These are phyloP conservation scores for Tubulanus polymorphus DNA, from an alignment of 2,888 invertebrate species.

Conservation along the genomic window DNA sequence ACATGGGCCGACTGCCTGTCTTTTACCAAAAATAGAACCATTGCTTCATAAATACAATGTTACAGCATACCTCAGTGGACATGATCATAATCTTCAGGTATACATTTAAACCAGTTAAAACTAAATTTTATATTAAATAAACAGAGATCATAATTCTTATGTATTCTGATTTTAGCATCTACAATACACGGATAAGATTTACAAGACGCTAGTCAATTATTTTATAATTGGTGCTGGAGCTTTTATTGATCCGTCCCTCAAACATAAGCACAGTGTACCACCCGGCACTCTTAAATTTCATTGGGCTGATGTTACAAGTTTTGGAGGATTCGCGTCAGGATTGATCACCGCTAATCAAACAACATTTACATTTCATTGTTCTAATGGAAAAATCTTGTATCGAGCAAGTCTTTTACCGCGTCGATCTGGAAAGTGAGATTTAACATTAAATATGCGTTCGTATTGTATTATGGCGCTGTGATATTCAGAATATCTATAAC, in stretches of 20 bases:
- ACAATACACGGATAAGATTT: conserved; percentile 22
- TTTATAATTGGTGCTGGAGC: conserved; percentile 55
- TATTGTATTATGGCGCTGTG: no score
- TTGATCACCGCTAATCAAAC: conserved; percentile 33
- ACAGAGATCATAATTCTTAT: neutral
- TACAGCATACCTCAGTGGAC: conserved; percentile 48
- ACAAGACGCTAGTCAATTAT: conserved; percentile 43
- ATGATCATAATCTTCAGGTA: conserved; percentile 51
- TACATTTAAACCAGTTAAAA: conserved; percentile 2
- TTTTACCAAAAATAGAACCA: conserved; percentile 38
- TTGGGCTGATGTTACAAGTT: conserved; percentile 46
- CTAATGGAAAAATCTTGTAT: conserved; percentile 31
- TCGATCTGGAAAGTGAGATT: no score
- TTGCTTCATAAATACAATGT: conserved; percentile 45
- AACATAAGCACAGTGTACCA: conserved; percentile 43
- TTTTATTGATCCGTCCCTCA: conserved; percentile 44
- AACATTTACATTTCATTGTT: conserved; percentile 39
- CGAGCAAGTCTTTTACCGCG: conserved; percentile 29
- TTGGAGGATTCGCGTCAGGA: conserved; percentile 50
- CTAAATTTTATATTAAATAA: neutral
- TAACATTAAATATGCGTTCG: no score
- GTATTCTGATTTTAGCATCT: conserved; percentile 32
- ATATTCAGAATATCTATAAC: no score
- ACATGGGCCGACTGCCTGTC: conserved; percentile 49
- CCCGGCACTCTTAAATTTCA: conserved; percentile 33